Conservation (phyloP, 2,797 vertebrate genomes). For the Tachyglossus aculeatus region DNA sequence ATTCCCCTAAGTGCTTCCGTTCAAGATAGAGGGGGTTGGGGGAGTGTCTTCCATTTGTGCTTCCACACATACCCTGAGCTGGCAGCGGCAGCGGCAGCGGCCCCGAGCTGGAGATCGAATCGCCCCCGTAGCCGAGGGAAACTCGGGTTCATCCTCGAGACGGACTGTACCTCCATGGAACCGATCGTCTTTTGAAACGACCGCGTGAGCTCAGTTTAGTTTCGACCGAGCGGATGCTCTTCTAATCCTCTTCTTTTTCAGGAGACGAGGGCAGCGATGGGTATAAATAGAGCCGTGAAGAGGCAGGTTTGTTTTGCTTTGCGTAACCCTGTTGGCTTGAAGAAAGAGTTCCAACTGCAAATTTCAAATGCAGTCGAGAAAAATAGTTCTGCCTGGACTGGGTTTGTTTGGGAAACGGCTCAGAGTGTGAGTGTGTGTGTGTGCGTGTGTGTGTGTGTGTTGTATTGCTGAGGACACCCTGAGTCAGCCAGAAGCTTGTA, state of each 20-base stretch:
- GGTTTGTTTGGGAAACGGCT: slow-evolving; percentile 24
- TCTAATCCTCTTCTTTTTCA: slow-evolving; percentile 12
- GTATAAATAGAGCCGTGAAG: slow-evolving; percentile 2
- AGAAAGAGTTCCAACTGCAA: neutral
- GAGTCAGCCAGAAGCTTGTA: slow-evolving; percentile 32
- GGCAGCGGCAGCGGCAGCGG: neutral
- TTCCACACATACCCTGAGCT: neutral
- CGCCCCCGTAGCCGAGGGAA: no score
- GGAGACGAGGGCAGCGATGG: slow-evolving; percentile 3
- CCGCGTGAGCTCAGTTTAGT: slow-evolving; percentile 5
- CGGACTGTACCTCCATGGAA: no score
- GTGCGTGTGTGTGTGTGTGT: slow-evolving; percentile 16
- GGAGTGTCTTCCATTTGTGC: neutral
- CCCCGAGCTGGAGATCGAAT: neutral
- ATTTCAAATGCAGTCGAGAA: slow-evolving; percentile 28
- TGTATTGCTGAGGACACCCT: slow-evolving; percentile 20
- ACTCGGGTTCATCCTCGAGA: no score
- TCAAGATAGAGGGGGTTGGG: neutral
- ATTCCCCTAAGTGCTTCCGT: no score
- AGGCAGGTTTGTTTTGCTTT: slow-evolving; percentile 8
- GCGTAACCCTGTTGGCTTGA: slow-evolving; percentile 11
- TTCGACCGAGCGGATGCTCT: slow-evolving; percentile 21
- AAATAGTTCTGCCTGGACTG: neutral
- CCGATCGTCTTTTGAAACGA: no score
- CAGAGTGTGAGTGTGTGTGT: neutral